Percentiles rank a stretch among this genome's conserved stretches.
phyloP scores from a whole-genome alignment of 2,888 invertebrate genomes.

The Netelia virgata region DNA sequence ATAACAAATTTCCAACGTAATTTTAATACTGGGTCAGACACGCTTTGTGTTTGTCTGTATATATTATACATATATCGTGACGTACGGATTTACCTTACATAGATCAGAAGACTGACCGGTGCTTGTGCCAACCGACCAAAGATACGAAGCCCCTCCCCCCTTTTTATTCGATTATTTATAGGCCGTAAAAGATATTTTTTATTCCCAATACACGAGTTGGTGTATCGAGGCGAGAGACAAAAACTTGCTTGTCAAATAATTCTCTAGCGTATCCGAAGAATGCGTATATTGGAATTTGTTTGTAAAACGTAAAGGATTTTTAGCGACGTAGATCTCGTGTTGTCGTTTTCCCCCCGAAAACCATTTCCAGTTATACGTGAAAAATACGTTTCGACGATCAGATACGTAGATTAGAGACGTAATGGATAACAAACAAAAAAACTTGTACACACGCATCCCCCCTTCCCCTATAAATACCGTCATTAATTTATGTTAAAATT shows the following conservation, averaged over 20 bases:
- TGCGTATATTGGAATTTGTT: slow-evolving; percentile 33
- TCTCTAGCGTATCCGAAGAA: slow-evolving; percentile 60
- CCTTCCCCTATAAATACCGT: slow-evolving; percentile 10
- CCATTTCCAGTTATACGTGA: neutral
- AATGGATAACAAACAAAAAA: slow-evolving; percentile 13
- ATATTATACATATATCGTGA: slow-evolving; percentile 67
- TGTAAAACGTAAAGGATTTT: neutral
- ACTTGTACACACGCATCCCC: slow-evolving; percentile 17
- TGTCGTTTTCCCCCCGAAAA: slow-evolving; percentile 10
- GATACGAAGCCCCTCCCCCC: slow-evolving; percentile 69
- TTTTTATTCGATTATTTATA: slow-evolving; percentile 59
- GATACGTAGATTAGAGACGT: slow-evolving; percentile 14
- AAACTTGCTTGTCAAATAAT: slow-evolving; percentile 44
- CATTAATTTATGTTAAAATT: slow-evolving; percentile 53
- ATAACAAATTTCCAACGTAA: slow-evolving; percentile 72
- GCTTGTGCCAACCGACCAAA: slow-evolving; percentile 84
- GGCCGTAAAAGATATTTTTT: slow-evolving; percentile 68
- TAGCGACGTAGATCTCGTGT: slow-evolving; percentile 22
- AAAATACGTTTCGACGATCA: slow-evolving; percentile 13
- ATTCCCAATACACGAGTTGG: slow-evolving; percentile 33
- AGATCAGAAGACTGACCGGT: slow-evolving; percentile 84
- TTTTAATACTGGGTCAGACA: slow-evolving; percentile 46
- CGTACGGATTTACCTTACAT: slow-evolving; percentile 75
- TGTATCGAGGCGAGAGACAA: neutral
- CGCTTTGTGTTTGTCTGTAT: slow-evolving; percentile 39